Evolutionary conservation across 2,888 invertebrate genomes (phyloP), one percentile per base, ranked within the genome.

Genomic region (Aromia moschata): DNA sequence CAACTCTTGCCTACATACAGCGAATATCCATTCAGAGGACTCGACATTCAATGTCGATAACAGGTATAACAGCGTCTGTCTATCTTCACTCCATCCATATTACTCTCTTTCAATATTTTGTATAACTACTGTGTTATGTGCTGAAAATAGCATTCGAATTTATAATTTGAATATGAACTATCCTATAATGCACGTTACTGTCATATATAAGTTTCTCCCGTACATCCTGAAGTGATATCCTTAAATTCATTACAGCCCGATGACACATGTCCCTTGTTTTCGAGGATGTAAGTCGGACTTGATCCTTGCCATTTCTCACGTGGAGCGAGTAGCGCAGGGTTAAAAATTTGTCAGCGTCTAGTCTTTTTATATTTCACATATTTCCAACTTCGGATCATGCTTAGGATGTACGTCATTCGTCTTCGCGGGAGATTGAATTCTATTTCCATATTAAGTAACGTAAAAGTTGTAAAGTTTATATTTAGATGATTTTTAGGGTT

Each of bases 241-340:
- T 58, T 56, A 67, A 60, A 67, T 67, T 65, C 65, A 67, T 65
- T 67, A 65, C 54, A 47, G 36, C 41, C 30, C 18, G 33, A 51
- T 64, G 67, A 67, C 60, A 64, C 58, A 63, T 68, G 60, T 65
- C 57, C 57, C 60, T 33, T 64, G 56, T 60, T 65, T 58, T 57
- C 60, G 37, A 58, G 49, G 55, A 58, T 62, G 58, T 64, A 64
- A 60, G 62, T 62, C 64, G 57, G 45, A 55, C 52, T 51, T 60
- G 64, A 61, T 64, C 65, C 65, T 56, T 52, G 62, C 61, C 60
- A 63, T 65, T 58, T 60, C 58, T 65, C 65, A 65, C 58, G 58
- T 62, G 41, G 49, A 53, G n/a, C 52, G 56, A 51, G 46, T 53
- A 36, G 18, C 37, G 46, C 33, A 33, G 43, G 51, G 59, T 53